Base-by-base conservation (phyloP, 2,888 invertebrate species). In the Aspidapion aeneum region DNA sequence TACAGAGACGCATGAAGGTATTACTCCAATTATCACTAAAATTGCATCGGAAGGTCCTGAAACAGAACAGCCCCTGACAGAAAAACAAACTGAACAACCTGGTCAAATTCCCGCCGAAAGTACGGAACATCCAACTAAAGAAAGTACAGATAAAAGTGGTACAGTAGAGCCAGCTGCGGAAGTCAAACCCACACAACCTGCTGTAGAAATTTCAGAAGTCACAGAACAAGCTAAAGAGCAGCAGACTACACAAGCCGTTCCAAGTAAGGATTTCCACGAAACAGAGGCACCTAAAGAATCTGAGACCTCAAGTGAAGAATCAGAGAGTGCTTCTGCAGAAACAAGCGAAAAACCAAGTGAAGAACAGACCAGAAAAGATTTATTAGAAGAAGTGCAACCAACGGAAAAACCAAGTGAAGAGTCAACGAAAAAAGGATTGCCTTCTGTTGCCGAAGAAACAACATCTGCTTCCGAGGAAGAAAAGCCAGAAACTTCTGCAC, bases 1-100 rank as follows among this genome's bases (percentile, higher is more conserved):
- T 35, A 54, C 57, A 22, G 61, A 62, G 62, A 58, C 57, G 35
- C 63, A 66, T 17, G 67, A 66, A 62, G 63, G 65, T 17, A 60
- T 18, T 55, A 18, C 62, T 52, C 12, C 35, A 35, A 12, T 35
- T 7, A 35, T 35, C 3, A 35, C 35, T 35, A 35, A 35, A 35
- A 12, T 35, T 7, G 35, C 35, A 7, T 35, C 35, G 5, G 16
- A 55, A 55, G 56, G 17, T 20, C 18, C 56, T 55, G 35, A 56
- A 12, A 52, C 52, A 52, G 60, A 55, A 35, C 35, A 35, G 3
- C 3, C 12, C 3, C 12, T 12, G 12, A 35, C 35, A 35, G 35
- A 35, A 35, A 35, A 35, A 51, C n/a, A 18, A 55, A 48, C 50
- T 18, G 51, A 60, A 21, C 21, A 19, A 22, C 35, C 57, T 56